Conservation (phyloP, 2,888 invertebrate species). For the Apodemia zela region DNA sequence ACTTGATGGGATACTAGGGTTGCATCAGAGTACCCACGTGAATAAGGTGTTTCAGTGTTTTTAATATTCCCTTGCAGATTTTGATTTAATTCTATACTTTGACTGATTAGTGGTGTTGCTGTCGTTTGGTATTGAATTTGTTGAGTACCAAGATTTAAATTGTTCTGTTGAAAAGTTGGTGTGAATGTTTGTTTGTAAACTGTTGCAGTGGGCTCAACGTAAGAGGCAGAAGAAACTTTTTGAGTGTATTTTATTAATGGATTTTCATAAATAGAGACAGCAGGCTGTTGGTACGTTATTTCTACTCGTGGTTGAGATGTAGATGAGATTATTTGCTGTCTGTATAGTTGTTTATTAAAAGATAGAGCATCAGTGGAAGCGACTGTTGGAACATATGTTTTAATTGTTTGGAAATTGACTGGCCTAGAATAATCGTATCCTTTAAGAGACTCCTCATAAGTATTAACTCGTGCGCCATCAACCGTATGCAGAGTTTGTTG, state of each 20-base stretch:
- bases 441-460: conserved; percentile 52
- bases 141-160: conserved; percentile 49
- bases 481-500: conserved; percentile 61
- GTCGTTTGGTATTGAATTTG: conserved; percentile 47
- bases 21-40: conserved; percentile 60
- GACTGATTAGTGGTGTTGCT: conserved; percentile 39
- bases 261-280: conserved; percentile 61
- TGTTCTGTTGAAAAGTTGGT: conserved; percentile 53
- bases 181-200: conserved; percentile 55
- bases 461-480: conserved; percentile 42
- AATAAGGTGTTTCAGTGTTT: conserved; percentile 45
- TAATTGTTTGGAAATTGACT: conserved; percentile 28
- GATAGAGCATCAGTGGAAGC: conserved; percentile 40
- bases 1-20: conserved; percentile 66
- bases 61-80: conserved; percentile 65
- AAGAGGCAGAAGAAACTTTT: conserved; percentile 54
- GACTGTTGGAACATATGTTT: conserved; percentile 16
- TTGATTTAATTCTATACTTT: conserved; percentile 9
- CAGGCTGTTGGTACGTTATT: conserved; percentile 55
- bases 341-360: conserved; percentile 43
- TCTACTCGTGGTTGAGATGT: conserved; percentile 51
- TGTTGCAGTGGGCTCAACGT: conserved; percentile 51
- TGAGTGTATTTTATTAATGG: conserved; percentile 59
- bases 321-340: conserved; percentile 54
- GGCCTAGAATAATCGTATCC: conserved; percentile 38